Conservation (phyloP, 2,888 invertebrate genomes). For the Gordius sp. region DNA sequence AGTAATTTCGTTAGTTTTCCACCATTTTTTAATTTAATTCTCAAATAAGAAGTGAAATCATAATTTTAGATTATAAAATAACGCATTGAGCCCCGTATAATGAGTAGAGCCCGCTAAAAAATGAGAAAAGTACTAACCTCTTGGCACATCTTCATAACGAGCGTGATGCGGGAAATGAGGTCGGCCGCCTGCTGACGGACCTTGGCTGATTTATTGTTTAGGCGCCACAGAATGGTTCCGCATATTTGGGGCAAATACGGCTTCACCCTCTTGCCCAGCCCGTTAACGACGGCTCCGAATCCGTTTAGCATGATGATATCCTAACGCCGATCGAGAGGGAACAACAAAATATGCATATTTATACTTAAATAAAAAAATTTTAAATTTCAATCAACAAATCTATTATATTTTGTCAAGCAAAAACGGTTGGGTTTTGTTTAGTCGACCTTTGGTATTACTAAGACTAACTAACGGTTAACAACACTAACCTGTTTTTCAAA, state of each 20-base stretch:
- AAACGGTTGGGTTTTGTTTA: too few species aligned
- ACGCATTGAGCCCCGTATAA: background rate
- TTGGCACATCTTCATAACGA: slow-evolving; percentile 97
- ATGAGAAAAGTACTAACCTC: slow-evolving; percentile 36
- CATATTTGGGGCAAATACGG: slow-evolving; percentile 97
- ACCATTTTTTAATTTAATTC: too few species aligned
- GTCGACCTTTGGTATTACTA: too few species aligned
- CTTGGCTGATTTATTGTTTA: slow-evolving; percentile 98
- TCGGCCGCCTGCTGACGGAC: slow-evolving; percentile 95
- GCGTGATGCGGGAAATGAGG: slow-evolving; percentile 76
- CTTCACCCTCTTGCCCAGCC: slow-evolving; percentile 81
- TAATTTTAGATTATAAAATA: too few species aligned
- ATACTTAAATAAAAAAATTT: too few species aligned
- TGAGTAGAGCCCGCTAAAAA: slow-evolving; percentile 5
- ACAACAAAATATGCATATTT: too few species aligned
- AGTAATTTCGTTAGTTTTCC: too few species aligned
- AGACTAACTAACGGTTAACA: too few species aligned
- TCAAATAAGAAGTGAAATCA: slow-evolving; percentile 13
- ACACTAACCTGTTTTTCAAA: too few species aligned
- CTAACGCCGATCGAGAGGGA: too few species aligned
- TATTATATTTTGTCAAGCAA: too few species aligned
- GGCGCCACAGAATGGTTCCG: slow-evolving; percentile 92
- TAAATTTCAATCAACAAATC: too few species aligned
- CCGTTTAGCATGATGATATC: slow-evolving; percentile 98
- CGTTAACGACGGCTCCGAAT: slow-evolving; percentile 93